phyloP scores from a whole-genome alignment of 2,888 invertebrate species.

The Drosophila kambysellisi region DNA sequence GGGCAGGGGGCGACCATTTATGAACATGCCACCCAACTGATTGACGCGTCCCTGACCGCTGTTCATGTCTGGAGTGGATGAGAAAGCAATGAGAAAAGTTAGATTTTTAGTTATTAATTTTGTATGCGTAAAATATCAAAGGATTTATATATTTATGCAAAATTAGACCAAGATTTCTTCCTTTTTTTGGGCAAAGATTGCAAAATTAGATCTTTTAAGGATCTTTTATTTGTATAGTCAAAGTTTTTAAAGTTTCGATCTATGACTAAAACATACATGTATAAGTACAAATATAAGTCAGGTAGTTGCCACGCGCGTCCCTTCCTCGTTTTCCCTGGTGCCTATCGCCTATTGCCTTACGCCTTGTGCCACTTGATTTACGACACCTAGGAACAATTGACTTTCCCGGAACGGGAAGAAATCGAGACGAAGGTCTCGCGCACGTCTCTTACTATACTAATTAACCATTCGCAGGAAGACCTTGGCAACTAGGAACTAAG shows the following conservation, averaged over 20 bases:
- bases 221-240: too few species aligned
- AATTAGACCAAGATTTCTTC: conserved; percentile 19
- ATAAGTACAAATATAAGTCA: not conserved
- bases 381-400: conserved; percentile 70
- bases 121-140: too few species aligned
- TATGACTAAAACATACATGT: not conserved
- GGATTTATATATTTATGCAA: conserved; percentile 2
- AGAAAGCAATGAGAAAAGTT: conserved; percentile 11
- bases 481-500: conserved; percentile 7
- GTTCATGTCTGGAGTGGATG: conserved; percentile 81
- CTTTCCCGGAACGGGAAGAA: conserved; percentile 72
- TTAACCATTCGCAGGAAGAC: conserved; percentile 18
- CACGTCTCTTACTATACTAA: conserved; percentile 52
- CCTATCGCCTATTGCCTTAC: conserved; percentile 28
- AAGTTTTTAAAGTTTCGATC: too few species aligned
- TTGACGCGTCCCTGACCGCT: conserved; percentile 97
- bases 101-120: too few species aligned
- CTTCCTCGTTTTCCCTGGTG: conserved; percentile 13
- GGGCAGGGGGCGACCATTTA: conserved; percentile 98
- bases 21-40: conserved; percentile 98
- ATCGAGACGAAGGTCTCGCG: conserved; percentile 49
- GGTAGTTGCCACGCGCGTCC: conserved; percentile 13
- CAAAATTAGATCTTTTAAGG: too few species aligned
- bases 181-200: not conserved
- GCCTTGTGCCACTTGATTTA: conserved; percentile 80